phyloP scores from a whole-genome alignment of 37 sponge, comb jelly and placozoan species.

The Chondrosia reniformis region DNA sequence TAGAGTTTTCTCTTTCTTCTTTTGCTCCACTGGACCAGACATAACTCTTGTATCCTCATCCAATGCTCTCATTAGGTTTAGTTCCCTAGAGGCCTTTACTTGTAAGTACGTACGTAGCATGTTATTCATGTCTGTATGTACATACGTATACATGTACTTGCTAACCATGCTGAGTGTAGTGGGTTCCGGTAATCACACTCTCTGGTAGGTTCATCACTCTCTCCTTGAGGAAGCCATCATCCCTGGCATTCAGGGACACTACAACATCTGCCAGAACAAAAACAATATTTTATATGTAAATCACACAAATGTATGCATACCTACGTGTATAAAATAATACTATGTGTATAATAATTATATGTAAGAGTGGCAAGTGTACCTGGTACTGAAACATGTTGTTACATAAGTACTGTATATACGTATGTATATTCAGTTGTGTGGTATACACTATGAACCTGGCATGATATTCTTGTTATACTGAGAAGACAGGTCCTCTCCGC shows the following conservation, averaged over 20 bases:
- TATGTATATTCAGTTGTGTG: too few relatives aligned
- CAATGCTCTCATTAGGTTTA: too few relatives aligned
- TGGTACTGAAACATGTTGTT: too few relatives aligned
- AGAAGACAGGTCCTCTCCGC: slow-evolving; percentile 33
- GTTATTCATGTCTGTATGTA: neutral
- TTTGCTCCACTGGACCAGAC: too few relatives aligned
- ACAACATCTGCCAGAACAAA: slow-evolving; percentile 61
- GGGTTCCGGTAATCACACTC: slow-evolving; percentile 72
- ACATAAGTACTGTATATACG: too few relatives aligned
- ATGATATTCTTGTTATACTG: slow-evolving; percentile 65
- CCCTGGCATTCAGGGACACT: slow-evolving; percentile 69
- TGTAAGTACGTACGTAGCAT: neutral
- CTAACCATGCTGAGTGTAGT: slow-evolving; percentile 88
- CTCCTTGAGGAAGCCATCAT: slow-evolving; percentile 79
- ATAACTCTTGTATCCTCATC: too few relatives aligned
- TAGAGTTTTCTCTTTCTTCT: too few relatives aligned
- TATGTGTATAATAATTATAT: too few relatives aligned
- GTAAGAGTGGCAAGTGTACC: too few relatives aligned
- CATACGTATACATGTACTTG: neutral
- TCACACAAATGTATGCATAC: too few relatives aligned
- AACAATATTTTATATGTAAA: too few relatives aligned
- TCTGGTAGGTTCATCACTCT: slow-evolving; percentile 93
- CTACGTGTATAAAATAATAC: too few relatives aligned
- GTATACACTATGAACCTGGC: slow-evolving; percentile 72
- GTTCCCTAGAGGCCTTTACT: neutral